phyloP scores from a whole-genome alignment of 2,888 invertebrate genomes.

The Ligdia adustata region DNA sequence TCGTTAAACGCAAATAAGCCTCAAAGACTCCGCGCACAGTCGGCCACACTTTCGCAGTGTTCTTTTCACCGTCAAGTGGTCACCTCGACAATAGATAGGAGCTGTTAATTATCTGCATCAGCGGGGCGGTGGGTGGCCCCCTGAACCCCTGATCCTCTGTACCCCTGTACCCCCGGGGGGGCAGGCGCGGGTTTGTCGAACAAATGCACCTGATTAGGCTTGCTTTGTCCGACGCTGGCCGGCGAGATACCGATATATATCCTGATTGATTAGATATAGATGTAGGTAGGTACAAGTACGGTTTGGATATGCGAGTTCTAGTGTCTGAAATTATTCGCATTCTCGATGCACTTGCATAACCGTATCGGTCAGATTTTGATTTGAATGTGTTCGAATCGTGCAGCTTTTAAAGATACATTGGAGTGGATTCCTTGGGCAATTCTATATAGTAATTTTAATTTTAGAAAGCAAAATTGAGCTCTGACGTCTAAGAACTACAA shows the following conservation, averaged over 20 bases:
- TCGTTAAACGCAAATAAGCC: no score
- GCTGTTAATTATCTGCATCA: conserved; percentile 71
- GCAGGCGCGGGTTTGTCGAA: conserved; percentile 64
- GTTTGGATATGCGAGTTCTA: not conserved
- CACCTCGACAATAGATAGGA: conserved; percentile 51
- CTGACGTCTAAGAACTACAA: no score
- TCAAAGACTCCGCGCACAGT: no score
- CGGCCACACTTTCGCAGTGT: no score
- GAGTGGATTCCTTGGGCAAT: no score
- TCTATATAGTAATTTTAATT: no score
- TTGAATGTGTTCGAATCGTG: not conserved
- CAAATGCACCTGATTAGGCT: conserved; percentile 78
- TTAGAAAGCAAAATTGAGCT: no score
- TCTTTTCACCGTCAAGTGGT: conserved; percentile 32
- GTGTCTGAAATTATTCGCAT: conserved; percentile 5
- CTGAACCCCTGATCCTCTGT: no score
- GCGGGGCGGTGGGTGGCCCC: conserved; percentile 35
- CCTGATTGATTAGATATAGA: conserved; percentile 42
- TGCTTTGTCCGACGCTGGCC: conserved; percentile 60
- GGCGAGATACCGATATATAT: conserved; percentile 32
- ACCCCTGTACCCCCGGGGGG: conserved; percentile 29
- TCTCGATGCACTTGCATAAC: not conserved
- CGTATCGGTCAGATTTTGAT: not conserved
- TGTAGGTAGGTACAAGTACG: not conserved
- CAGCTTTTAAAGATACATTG: no score